Percentiles rank a stretch among this genome's conserved stretches.
Conservation (phyloP, 2,888 invertebrate genomes). For the Liopterus haemorrhoidalis region DNA sequence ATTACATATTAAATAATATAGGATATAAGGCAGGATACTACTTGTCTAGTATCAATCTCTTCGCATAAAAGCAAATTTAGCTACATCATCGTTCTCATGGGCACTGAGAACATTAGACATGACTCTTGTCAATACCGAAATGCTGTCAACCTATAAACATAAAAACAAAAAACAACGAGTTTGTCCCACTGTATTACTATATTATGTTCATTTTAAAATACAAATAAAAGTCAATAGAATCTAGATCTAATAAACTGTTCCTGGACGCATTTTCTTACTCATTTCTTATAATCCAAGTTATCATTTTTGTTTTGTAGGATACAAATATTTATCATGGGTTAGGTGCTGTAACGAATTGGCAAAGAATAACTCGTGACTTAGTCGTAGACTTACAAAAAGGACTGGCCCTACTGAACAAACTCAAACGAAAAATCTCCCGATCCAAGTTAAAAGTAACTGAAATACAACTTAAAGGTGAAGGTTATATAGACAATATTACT, state of each 20-base stretch:
- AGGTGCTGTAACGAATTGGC: constrained; percentile 64
- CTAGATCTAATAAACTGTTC: not conserved
- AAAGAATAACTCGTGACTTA: constrained; percentile 77
- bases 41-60: too few relatives aligned
- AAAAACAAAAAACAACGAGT: too few relatives aligned
- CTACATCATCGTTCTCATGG: too few relatives aligned
- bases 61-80: too few relatives aligned
- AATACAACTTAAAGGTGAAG: constrained; percentile 64
- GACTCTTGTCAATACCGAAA: too few relatives aligned
- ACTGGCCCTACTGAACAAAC: constrained; percentile 60
- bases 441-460: constrained; percentile 66
- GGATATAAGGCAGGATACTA: too few relatives aligned
- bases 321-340: constrained; percentile 84
- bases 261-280: not conserved
- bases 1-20: too few relatives aligned
- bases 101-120: too few relatives aligned
- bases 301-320: constrained; percentile 46
- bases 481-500: constrained; percentile 70
- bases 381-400: constrained; percentile 90
- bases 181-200: too few relatives aligned
- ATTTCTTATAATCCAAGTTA: not conserved
- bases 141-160: too few relatives aligned
- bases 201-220: not conserved
- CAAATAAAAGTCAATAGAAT: not conserved
- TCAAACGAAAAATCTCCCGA: constrained; percentile 62